These are phyloP conservation scores for Euzophera pinguis DNA, from an alignment of 2,888 invertebrate genomes.

Conservation along the genomic window DNA sequence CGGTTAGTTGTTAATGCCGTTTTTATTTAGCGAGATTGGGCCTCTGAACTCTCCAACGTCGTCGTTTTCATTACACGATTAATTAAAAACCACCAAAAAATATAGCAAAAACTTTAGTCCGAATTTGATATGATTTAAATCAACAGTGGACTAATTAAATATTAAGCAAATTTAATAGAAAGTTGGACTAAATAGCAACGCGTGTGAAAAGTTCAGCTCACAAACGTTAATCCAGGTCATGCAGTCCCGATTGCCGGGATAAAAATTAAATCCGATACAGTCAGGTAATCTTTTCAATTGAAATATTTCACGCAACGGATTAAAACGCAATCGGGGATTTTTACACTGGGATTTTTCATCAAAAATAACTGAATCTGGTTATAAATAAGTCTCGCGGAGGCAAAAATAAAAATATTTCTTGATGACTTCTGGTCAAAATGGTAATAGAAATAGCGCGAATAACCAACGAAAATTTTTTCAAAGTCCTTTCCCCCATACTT, in stretches of 20 bases:
- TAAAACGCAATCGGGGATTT: not conserved
- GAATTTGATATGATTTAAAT: no score
- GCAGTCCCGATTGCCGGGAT: constrained; percentile 17
- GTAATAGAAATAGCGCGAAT: no score
- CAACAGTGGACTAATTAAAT: no score
- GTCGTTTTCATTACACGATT: no score
- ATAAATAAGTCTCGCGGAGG: not conserved
- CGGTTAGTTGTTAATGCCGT: no score
- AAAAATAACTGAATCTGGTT: not conserved
- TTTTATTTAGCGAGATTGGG: no score
- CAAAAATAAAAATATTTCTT: not conserved
- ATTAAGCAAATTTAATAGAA: not conserved
- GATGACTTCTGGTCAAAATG: no score
- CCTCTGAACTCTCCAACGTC: no score
- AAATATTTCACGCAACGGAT: constrained; percentile 33
- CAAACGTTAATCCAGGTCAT: constrained; percentile 7
- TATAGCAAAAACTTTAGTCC: no score
- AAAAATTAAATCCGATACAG: constrained; percentile 31
- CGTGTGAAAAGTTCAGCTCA: constrained; percentile 3
- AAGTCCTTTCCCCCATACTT: no score
- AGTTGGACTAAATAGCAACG: not conserved
- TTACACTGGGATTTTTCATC: not conserved
- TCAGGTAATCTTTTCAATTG: constrained; percentile 36
- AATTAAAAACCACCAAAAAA: no score
- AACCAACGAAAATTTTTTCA: no score